Percentiles rank a stretch among this genome's conserved stretches.
phyloP scores from a whole-genome alignment of 2,113 vertebrate species.

The Sebastes schlegelii region DNA sequence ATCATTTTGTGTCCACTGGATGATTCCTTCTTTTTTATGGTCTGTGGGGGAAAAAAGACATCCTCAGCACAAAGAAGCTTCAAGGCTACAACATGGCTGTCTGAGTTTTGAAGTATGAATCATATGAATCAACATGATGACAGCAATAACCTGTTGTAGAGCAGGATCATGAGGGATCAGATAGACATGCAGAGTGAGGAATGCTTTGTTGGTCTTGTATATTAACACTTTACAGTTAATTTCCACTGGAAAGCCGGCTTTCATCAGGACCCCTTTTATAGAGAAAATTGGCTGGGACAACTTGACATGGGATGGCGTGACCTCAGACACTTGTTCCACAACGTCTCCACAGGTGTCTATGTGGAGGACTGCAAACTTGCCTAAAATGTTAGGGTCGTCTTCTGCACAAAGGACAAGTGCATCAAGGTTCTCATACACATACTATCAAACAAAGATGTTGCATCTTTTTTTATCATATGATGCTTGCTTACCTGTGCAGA shows the following conservation, averaged over 20 bases:
- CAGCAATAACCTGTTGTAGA: slow-evolving; percentile 6
- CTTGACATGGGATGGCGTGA: slow-evolving; percentile 16
- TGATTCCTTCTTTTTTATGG: not conserved
- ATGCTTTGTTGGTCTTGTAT: slow-evolving; percentile 16
- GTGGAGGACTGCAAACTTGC: not conserved
- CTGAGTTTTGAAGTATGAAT: not conserved
- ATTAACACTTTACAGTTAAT: slow-evolving; percentile 24
- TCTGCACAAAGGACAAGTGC: slow-evolving; percentile 1
- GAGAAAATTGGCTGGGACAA: slow-evolving; percentile 5
- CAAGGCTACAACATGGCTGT: not conserved
- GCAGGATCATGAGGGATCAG: slow-evolving; percentile 15
- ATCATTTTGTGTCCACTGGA: not conserved
- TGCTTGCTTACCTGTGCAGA: slow-evolving; percentile 16
- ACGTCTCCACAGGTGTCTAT: not conserved
- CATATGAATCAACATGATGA: not conserved
- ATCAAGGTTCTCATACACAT: not conserved
- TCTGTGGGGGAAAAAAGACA: not conserved
- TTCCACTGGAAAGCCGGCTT: not conserved
- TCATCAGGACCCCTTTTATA: slow-evolving; percentile 3
- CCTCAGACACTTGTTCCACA: slow-evolving; percentile 4
- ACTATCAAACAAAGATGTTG: not conserved
- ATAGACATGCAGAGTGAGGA: slow-evolving; percentile 21
- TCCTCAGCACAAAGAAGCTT: not conserved
- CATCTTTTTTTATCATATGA: not conserved
- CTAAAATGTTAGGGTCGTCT: not conserved